Evolutionary conservation across 2,797 vertebrate genomes (phyloP).

Genomic region (Notoglanidium macrostoma): DNA sequence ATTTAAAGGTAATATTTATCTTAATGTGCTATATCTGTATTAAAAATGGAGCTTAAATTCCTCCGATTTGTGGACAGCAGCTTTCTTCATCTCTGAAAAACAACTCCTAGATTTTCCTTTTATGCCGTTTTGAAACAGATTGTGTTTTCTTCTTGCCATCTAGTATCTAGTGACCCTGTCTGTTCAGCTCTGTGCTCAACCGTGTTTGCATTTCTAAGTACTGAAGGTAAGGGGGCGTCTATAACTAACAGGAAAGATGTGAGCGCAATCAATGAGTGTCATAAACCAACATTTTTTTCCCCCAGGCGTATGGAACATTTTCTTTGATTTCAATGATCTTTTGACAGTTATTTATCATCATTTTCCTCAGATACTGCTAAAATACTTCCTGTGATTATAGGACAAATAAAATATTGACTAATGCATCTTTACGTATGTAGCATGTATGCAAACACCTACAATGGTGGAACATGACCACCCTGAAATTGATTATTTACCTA

Average conservation of each 20-base stretch:
- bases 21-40: neutral
- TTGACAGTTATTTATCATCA: neutral
- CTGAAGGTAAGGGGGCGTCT: neutral
- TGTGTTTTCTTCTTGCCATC: neutral
- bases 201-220: neutral
- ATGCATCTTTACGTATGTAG: neutral
- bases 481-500: neutral
- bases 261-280: no score
- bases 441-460: neutral
- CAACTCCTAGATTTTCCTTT: neutral
- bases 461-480: neutral
- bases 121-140: neutral
- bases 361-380: neutral
- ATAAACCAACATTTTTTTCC: neutral
- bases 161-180: neutral
- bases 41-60: neutral
- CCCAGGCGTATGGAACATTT: neutral
- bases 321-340: neutral
- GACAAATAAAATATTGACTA: neutral
- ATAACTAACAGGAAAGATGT: no score
- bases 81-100: neutral
- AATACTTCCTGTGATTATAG: neutral
- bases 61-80: neutral
- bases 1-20: neutral
- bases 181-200: neutral